These are phyloP conservation scores for Notolabrus celidotus DNA, from an alignment of 2,797 vertebrate species.

Conservation along the genomic window DNA sequence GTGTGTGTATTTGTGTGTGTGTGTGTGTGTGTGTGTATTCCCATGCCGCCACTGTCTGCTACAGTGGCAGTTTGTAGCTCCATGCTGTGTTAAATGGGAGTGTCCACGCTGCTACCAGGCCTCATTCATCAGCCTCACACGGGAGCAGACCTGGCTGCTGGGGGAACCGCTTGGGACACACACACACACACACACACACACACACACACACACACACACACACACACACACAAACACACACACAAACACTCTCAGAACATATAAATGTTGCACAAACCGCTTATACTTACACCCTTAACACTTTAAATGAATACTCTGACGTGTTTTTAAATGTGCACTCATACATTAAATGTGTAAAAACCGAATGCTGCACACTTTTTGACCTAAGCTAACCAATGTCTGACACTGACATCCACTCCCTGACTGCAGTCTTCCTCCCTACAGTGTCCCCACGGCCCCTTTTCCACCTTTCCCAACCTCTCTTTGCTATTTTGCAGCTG, in stretches of 20 bases:
- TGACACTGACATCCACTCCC: conserved; percentile 9
- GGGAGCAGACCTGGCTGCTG: conserved; percentile 61
- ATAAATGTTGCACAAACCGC: conserved; percentile 15
- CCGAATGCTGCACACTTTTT: background rate
- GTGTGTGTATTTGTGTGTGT: conserved; percentile 21
- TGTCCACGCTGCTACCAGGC: conserved; percentile 68
- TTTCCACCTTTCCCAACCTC: conserved; percentile 5
- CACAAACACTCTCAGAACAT: conserved; percentile 24
- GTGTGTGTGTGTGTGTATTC: conserved; percentile 41
- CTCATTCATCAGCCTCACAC: conserved; percentile 79
- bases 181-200: conserved; percentile 29
- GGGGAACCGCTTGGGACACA: conserved; percentile 54
- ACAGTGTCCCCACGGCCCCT: conserved; percentile 14
- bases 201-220: too few relatives aligned
- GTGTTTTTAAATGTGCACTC: background rate
- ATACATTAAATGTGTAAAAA: background rate
- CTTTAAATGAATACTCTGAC: conserved; percentile 17
- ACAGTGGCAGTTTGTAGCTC: conserved; percentile 63
- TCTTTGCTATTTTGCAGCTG: conserved; percentile 49
- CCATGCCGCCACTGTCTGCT: conserved; percentile 65
- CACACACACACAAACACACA: too few relatives aligned
- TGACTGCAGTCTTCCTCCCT: conserved; percentile 33
- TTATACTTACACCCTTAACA: background rate
- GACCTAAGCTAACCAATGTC: conserved; percentile 1
- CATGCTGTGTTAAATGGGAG: conserved; percentile 79